Conservation (phyloP, 1,140 invertebrate genomes). For the Drepana arcuata region DNA sequence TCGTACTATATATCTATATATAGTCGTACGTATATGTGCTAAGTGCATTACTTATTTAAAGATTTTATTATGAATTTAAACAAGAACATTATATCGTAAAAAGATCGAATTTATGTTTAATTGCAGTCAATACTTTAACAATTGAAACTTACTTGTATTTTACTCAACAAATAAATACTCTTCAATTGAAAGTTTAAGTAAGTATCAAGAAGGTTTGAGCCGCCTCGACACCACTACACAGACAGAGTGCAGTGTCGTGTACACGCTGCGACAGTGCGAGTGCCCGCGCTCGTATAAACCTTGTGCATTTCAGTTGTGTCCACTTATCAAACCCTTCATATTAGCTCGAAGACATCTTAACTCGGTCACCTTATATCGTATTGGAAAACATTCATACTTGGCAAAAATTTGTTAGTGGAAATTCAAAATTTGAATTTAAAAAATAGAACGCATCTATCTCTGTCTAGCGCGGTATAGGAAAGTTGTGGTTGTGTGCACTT, state of each 20-base stretch:
- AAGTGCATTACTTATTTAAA: no score
- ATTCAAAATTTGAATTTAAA: conserved; percentile 16
- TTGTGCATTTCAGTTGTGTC: conserved; percentile 54
- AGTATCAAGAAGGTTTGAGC: no score
- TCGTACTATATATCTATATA: no score
- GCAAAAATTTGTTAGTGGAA: conserved; percentile 1
- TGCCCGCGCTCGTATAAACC: conserved; percentile 54
- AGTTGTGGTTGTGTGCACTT: conserved; percentile 49
- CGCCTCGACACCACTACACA: conserved; percentile 37
- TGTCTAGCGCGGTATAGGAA: conserved; percentile 29
- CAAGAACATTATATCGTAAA: no score
- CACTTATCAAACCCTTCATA: conserved; percentile 46
- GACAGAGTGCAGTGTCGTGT: conserved; percentile 49
- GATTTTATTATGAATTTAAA: no score
- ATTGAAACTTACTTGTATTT: no score
- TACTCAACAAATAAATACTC: no score
- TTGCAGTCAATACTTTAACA: no score
- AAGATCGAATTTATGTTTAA: no score
- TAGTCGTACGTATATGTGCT: no score
- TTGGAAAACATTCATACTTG: background rate
- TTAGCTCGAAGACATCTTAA: conserved; percentile 36
- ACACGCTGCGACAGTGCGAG: conserved; percentile 33
- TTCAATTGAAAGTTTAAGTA: no score
- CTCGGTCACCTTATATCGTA: conserved; percentile 16
- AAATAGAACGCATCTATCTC: conserved; percentile 30